A percentile compares a stretch with the other conserved stretches of the same genome.
Evolutionary conservation across 1,140 invertebrate genomes (phyloP).

Genomic region (Linepithema humile): DNA sequence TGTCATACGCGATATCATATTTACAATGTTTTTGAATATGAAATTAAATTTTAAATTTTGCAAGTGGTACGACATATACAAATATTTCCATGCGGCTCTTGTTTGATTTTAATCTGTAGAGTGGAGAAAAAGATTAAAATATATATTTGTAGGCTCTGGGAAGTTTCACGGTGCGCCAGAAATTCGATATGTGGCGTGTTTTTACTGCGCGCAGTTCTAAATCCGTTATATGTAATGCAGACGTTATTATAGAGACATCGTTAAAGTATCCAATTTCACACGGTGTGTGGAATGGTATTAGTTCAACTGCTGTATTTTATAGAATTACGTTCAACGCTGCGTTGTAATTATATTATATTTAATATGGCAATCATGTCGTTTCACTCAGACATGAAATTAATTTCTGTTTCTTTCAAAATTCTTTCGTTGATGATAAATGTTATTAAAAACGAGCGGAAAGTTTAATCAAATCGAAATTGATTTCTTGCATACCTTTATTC

Average conservation of each 20-base stretch:
- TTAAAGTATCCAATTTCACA: conserved; percentile 42
- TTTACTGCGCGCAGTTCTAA: conserved; percentile 36
- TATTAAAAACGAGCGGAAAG: not conserved
- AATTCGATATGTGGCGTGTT: conserved; percentile 47
- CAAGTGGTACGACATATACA: conserved; percentile 28
- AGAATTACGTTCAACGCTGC: not conserved
- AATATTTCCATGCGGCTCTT: conserved; percentile 27
- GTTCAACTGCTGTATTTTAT: conserved; percentile 12
- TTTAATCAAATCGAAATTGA: conserved; percentile 22
- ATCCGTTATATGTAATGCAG: conserved; percentile 45
- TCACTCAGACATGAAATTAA: conserved; percentile 17
- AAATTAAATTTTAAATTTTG: conserved; percentile 48
- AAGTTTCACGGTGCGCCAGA: conserved; percentile 27
- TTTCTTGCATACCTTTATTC: not conserved
- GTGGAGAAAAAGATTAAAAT: conserved; percentile 52
- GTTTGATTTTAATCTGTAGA: conserved; percentile 49
- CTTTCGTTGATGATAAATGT: not conserved
- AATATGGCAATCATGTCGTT: conserved; percentile 8
- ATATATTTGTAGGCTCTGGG: conserved; percentile 47
- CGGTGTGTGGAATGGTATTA: not conserved
- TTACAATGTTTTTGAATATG: conserved; percentile 34
- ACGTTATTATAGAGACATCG: conserved; percentile 41
- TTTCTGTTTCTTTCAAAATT: not conserved
- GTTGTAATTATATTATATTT: conserved; percentile 36
- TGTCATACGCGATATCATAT: conserved; percentile 25